Evolutionary conservation across 2,797 vertebrate genomes (phyloP).

Genomic region (Thaleichthys pacificus): DNA sequence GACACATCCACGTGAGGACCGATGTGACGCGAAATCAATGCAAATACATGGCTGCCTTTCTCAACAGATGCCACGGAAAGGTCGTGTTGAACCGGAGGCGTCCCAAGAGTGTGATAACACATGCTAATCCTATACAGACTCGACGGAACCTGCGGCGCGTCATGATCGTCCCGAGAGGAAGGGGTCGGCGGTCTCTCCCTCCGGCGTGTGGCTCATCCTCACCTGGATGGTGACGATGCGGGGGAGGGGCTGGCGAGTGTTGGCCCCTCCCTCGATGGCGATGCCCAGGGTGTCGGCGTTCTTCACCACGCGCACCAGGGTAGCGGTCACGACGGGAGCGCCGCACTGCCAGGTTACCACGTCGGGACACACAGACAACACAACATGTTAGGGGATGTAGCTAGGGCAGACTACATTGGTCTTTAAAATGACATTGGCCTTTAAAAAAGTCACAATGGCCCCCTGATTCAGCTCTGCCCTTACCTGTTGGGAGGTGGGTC

Average conservation of each 20-base stretch:
- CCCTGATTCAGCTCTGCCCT: conserved; percentile 4
- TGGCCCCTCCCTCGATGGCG: conserved; percentile 93
- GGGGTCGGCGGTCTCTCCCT: background rate
- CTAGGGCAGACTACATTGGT: too few species aligned
- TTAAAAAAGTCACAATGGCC: background rate
- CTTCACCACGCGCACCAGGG: conserved; percentile 83
- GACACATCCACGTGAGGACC: conserved; percentile 1
- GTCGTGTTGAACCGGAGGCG: background rate
- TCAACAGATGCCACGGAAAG: conserved; percentile 11
- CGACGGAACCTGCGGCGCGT: background rate
- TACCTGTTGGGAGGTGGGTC: conserved; percentile 64
- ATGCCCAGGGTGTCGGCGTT: conserved; percentile 88
- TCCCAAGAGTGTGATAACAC: background rate
- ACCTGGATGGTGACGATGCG: conserved; percentile 96
- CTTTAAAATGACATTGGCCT: background rate
- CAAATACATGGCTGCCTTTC: background rate
- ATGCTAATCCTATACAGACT: background rate
- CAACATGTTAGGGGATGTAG: background rate
- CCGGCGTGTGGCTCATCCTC: conserved; percentile 17
- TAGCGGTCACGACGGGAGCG: conserved; percentile 68
- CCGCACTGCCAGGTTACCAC: conserved; percentile 66
- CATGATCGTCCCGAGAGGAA: background rate
- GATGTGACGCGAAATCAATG: conserved; percentile 5
- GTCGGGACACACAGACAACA: background rate
- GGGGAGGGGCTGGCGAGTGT: conserved; percentile 90